Base-by-base conservation (phyloP, 2,797 vertebrate species). In the Platalea minor region DNA sequence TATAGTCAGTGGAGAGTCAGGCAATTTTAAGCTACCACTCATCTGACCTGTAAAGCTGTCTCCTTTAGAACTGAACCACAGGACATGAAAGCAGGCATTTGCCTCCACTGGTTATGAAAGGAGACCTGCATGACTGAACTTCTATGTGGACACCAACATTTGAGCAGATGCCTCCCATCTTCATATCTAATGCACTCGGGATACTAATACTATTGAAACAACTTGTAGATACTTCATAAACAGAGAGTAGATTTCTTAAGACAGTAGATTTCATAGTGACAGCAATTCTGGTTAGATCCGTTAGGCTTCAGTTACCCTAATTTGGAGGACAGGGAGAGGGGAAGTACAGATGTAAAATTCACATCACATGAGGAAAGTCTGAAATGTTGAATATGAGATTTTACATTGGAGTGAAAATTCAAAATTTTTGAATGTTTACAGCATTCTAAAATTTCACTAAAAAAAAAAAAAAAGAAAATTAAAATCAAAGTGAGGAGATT, bases 311-410 rank as follows among this genome's bases (percentile, higher is more conserved):
- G 20, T 43, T 61, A 73, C 18, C 4, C 5, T 35, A 28, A 54
- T 54, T 88, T 50, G 46, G 37, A 77, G 39, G 39, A 48, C 7
- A 69, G 21, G 23, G 16, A 57, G 16, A 67, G 4, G 8, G 11
- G 53, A 50, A 60, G 3, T 35, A 65, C 7, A 69, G 16, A 54
- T n/a, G 8, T 11, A 59, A 88, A 91, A 87, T 77, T 77, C 28
- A 53, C 9, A 64, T 37, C 46, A 39, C 0, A 0, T 19, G 6
- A 79, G 16, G 11, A 53, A 46, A 79, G 39, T 53, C 53, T 46
- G 60, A 76, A 87, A 76, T 13, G 9, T 1, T 54, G 15, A 91
- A 64, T 43, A 57, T 3, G 2, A 77, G 17, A 61, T 63, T 87
- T 81, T 57, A 65, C 33, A 56, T 17, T 57, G 11, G 39, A 82